Base-by-base conservation (phyloP, 1,140 invertebrate species). In the Lepidurus apus region DNA sequence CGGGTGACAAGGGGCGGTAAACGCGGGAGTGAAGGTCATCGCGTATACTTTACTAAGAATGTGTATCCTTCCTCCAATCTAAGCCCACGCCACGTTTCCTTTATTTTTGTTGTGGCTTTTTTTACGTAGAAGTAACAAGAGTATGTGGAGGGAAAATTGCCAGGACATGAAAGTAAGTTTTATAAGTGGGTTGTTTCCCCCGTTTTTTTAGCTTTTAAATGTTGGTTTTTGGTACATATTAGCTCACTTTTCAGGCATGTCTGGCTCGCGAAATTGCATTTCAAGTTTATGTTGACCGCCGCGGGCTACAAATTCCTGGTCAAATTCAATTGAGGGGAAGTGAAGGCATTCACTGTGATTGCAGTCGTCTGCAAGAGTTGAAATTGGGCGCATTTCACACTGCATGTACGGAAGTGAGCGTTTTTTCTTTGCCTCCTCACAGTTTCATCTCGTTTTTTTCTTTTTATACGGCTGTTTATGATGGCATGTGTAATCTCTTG, bases 371-470 rank as follows among this genome's bases (percentile, higher is more conserved):
- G 8, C 53, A 9, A 17, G 53, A 65, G 17, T 21, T 65, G 21
- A 65, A 65, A 65, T 65, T 65, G 53, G 53, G 6, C 53, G 21
- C 53, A 13, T 65, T 65, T 65, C 53, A 65, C 53, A 21, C 17
- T 65, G 17, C 53, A 65, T 65, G 53, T 65, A 13, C 53, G 53
- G 53, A 65, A 65, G 53, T 65, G 53, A 65, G 53, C 53, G 21
- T 9, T 65, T 65, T 9, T 65, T 65, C 21, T 8, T 21, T n/a
- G 17, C 6, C 7, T 21, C 21, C 8, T 21, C 53, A 65, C 17
- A 65, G 7, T 21, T 21, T 21, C 53, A 65, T 21, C 21, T 65
- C 1, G 17, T 21, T 65, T 21, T 17, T 65, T 65, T 65, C 13
- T 7, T 65, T 65, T 65, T 65, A 21, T 65, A 7, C 8, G 53